Evolutionary conservation across 2,888 invertebrate species (phyloP).

Genomic region (Petrolisthes cinctipes): DNA sequence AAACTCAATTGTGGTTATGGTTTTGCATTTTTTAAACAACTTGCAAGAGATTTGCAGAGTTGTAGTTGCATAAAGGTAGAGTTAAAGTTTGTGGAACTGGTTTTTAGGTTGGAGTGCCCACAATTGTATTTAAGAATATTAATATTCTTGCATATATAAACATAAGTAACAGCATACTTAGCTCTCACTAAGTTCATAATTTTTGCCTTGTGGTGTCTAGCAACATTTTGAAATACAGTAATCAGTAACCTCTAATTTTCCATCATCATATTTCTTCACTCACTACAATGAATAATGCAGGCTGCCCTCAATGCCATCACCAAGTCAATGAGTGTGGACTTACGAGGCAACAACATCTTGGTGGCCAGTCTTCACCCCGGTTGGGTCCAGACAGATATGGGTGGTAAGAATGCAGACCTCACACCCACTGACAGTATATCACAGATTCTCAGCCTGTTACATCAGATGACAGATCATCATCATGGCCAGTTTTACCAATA

Average conservation of each 20-base stretch:
- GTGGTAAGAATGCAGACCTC: slow-evolving; percentile 83
- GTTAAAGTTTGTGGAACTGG: too few species aligned
- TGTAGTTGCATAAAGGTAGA: too few species aligned
- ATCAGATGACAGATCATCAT: slow-evolving; percentile 76
- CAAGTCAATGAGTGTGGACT: slow-evolving; percentile 85
- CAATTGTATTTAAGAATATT: too few species aligned
- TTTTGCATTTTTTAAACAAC: too few species aligned
- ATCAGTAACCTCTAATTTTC: background rate
- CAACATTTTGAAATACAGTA: background rate
- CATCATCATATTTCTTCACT: background rate
- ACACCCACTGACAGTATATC: slow-evolving; percentile 78
- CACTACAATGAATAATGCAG: slow-evolving; percentile 70
- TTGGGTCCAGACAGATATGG: slow-evolving; percentile 93
- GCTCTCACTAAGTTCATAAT: background rate
- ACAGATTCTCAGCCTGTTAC: slow-evolving; percentile 78
- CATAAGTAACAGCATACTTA: background rate
- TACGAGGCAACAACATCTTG: slow-evolving; percentile 81
- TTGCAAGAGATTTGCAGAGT: too few species aligned
- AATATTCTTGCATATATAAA: background rate
- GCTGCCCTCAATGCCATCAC: slow-evolving; percentile 88
- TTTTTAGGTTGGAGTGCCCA: too few species aligned
- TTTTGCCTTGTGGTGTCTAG: background rate
- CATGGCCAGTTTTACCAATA: slow-evolving; percentile 84
- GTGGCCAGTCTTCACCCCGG: slow-evolving; percentile 86
- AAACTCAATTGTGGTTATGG: too few species aligned